These are phyloP conservation scores for Mungos mungo DNA, from an alignment of 2,113 vertebrate genomes.

Conservation along the genomic window DNA sequence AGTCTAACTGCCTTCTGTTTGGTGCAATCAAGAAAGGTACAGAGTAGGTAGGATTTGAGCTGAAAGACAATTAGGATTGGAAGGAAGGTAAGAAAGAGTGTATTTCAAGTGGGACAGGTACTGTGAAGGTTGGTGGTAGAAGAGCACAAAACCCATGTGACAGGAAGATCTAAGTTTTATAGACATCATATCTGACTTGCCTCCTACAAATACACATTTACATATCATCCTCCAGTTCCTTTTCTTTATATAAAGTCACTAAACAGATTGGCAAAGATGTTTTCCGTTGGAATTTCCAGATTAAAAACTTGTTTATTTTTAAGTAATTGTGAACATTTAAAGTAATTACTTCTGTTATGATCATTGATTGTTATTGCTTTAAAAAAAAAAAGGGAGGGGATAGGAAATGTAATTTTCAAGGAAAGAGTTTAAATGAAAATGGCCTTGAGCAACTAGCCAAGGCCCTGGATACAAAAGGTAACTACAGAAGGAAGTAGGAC, in stretches of 20 bases:
- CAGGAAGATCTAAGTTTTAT: neutral
- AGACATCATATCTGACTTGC: neutral
- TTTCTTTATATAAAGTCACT: neutral
- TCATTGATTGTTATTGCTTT: neutral
- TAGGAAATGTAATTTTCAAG: neutral
- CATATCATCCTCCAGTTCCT: neutral
- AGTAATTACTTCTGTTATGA: neutral
- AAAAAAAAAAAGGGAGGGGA: neutral
- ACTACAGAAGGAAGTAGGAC: neutral
- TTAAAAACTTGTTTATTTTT: neutral
- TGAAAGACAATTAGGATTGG: constrained; percentile 5
- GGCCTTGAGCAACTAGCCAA: neutral
- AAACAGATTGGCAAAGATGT: neutral
- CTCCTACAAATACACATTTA: neutral
- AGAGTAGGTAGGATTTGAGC: constrained; percentile 12
- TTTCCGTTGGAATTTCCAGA: neutral
- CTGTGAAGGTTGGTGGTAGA: neutral
- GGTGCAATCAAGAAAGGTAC: neutral
- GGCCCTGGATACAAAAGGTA: neutral
- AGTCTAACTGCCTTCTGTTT: constrained; percentile 43
- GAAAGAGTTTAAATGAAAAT: neutral
- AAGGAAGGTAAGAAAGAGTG: neutral
- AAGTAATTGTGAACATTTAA: constrained; percentile 22
- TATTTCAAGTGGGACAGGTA: neutral
- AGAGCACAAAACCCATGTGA: neutral